Evolutionary conservation across 2,113 vertebrate genomes (phyloP).

Genomic region (Urocitellus parryii): DNA sequence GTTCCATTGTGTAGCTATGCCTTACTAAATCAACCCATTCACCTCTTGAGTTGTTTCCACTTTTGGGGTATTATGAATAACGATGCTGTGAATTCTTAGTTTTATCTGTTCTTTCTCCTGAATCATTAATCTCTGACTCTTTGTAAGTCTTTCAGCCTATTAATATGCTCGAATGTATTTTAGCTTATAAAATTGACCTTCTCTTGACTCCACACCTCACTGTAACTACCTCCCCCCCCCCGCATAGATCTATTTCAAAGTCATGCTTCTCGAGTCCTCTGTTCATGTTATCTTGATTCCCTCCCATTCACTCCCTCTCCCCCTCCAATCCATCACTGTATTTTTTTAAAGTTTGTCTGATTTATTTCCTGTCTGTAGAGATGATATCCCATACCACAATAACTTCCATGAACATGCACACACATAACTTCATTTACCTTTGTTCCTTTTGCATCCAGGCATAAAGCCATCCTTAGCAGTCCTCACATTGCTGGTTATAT

Average conservation of each 20-base stretch:
- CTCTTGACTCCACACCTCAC: not conserved
- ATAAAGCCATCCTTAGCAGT: constrained; percentile 43
- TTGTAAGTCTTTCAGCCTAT: not conserved
- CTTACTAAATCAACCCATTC: not conserved
- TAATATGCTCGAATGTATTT: not conserved
- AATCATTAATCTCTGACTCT: not conserved
- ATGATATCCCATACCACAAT: not conserved
- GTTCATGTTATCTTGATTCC: not conserved
- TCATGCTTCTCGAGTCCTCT: not conserved
- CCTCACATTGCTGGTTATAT: constrained; percentile 32
- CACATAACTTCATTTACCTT: constrained; percentile 5
- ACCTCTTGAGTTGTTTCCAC: not conserved
- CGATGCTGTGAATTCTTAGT: constrained; percentile 26
- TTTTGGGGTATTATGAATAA: not conserved
- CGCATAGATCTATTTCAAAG: not conserved
- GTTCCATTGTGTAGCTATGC: not conserved
- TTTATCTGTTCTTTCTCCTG: not conserved
- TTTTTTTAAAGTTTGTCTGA: constrained; percentile 4
- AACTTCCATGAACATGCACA: not conserved
- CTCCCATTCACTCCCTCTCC: not conserved
- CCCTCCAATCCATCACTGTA: not conserved
- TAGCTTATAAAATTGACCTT: not conserved
- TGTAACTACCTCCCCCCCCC: not conserved
- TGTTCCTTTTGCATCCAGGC: constrained; percentile 46
- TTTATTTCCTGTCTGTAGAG: constrained; percentile 72